These are phyloP conservation scores for Coracopsis vasa DNA, from an alignment of 2,113 vertebrate genomes.

Conservation along the genomic window DNA sequence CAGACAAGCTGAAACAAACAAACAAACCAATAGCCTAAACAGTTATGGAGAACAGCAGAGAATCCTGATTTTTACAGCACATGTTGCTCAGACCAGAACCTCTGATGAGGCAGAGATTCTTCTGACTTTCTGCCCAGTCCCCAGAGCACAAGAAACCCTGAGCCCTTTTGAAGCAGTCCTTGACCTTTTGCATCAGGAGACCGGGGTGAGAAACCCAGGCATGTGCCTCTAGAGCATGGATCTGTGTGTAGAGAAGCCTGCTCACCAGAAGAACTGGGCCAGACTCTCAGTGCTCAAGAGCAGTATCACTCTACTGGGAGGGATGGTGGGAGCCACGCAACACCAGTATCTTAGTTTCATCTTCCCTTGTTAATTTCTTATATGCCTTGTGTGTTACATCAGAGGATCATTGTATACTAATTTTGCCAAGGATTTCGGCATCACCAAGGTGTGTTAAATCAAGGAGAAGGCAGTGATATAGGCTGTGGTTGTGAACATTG, in stretches of 20 bases:
- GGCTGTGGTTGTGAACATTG: neutral
- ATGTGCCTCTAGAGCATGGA: neutral
- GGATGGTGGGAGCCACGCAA: neutral
- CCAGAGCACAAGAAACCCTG: neutral
- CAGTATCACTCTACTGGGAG: neutral
- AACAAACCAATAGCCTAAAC: neutral
- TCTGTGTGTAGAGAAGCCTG: neutral
- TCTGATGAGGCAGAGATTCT: neutral
- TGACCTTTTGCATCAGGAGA: neutral
- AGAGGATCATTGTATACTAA: accelerated
- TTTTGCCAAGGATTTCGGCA: neutral
- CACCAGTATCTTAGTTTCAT: neutral
- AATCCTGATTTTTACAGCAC: neutral
- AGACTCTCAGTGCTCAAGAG: neutral
- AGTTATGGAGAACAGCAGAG: neutral
- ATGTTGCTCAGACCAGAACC: neutral
- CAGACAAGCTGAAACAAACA: neutral
- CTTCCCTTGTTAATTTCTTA: neutral
- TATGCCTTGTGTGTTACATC: neutral
- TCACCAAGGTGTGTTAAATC: neutral
- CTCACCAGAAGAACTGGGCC: neutral
- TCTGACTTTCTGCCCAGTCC: neutral
- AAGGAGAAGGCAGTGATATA: neutral
- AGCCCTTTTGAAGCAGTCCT: neutral
- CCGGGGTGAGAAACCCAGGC: neutral